Evolutionary conservation across 2,797 vertebrate genomes (phyloP), one percentile per base, ranked within the genome.

Genomic region (Chromobotia macracanthus): DNA sequence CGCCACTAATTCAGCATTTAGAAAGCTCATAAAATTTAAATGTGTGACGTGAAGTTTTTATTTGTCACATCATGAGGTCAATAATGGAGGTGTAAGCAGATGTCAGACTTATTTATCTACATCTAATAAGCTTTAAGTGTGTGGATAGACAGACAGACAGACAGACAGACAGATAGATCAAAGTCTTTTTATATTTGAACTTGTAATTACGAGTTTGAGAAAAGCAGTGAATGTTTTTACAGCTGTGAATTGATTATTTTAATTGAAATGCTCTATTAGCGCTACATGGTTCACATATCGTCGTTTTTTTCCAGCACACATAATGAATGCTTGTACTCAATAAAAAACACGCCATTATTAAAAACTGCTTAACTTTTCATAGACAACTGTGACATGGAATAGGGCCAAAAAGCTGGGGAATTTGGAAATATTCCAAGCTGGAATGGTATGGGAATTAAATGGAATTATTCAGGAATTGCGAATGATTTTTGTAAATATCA

Each of bases 1-100:
- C 11, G 41, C 41, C 25, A 63, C 44, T 74, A 44, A 44, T 48
- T 41, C 72, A 74, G 44, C 44, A 6, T 74, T 63, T 50, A 74
- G 44, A 23, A 63, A 10, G 41, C 41, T 16, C 3, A 50, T 48
- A 7, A 50, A 44, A 35, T 63, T 41, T 50, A 25, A 15, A 44
- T 60, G 55, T 23, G 25, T 60, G 55, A 72, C 70, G 13, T 15
- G 48, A 58, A 8, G 1, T 48, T 61, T 73, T 60, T 31, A 38
- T 38, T 6, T 44, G 41, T 44, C 41, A 44, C 10, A 44, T 44
- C 41, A 44, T 46, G 21, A 60, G 38, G n/a, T 61, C 56, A 61
- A 2, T 73, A 48, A 73, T 48, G 5, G 15, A 13, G 21, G 11
- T 61, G 13, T 48, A 73, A 61, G 38, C 31, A 28, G 4, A 61